Evolutionary conservation across 2,113 vertebrate species (phyloP).

Genomic region (Hymenochirus boettgeri): DNA sequence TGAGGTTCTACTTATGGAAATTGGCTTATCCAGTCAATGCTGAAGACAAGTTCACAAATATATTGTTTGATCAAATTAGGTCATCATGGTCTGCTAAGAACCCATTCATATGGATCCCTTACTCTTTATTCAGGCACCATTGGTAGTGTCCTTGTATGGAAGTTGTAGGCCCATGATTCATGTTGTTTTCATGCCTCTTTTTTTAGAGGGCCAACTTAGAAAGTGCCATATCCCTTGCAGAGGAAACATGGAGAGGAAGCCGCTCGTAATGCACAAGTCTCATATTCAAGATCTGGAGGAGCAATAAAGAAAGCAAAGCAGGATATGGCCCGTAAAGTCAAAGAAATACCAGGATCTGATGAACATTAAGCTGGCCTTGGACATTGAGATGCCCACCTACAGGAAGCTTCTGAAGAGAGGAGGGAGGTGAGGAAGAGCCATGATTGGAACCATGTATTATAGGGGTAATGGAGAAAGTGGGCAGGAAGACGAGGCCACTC

Average conservation of each 20-base stretch:
- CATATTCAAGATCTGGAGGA: slow-evolving; percentile 54
- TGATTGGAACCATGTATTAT: not conserved
- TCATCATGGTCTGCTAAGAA: too few species aligned
- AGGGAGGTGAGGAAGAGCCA: slow-evolving; percentile 55
- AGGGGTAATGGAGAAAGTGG: not conserved
- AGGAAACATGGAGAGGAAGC: slow-evolving; percentile 44
- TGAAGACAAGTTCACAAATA: too few species aligned
- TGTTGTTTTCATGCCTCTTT: too few species aligned
- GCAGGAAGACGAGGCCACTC: not conserved
- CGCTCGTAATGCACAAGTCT: slow-evolving; percentile 29
- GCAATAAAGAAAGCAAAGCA: slow-evolving; percentile 55
- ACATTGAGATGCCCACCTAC: slow-evolving; percentile 75
- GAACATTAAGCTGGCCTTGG: slow-evolving; percentile 69
- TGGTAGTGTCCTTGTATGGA: too few species aligned
- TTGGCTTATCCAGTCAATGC: too few species aligned
- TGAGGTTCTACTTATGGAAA: too few species aligned
- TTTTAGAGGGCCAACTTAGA: slow-evolving; percentile 56
- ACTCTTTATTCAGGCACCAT: too few species aligned
- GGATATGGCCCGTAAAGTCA: slow-evolving; percentile 55
- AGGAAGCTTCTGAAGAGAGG: slow-evolving; percentile 67
- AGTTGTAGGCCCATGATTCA: too few species aligned
- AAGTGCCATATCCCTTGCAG: slow-evolving; percentile 33
- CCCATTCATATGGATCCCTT: too few species aligned
- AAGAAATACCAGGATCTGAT: slow-evolving; percentile 64
- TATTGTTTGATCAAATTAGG: too few species aligned